phyloP scores from a whole-genome alignment of 2,888 invertebrate genomes.

The Micoletzkya japonica region DNA sequence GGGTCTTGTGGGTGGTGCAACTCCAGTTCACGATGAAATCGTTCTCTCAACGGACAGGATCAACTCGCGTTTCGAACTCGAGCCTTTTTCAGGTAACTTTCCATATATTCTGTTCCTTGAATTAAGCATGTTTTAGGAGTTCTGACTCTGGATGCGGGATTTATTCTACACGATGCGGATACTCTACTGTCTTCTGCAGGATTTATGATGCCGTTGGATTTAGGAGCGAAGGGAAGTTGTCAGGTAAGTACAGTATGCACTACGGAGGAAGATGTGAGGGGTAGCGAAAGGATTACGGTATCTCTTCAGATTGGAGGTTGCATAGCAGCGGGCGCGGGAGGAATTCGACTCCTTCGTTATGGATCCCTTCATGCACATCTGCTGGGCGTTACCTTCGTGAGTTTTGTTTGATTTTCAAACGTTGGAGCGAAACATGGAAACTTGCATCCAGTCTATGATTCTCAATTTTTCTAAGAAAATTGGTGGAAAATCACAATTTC shows the following conservation, averaged over 20 bases:
- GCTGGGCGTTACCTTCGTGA: conserved; percentile 53
- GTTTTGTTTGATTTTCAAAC: too few species aligned
- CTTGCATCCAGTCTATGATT: too few species aligned
- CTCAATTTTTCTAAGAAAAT: too few species aligned
- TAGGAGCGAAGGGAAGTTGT: conserved; percentile 79
- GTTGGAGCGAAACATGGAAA: too few species aligned
- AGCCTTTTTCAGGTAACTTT: conserved; percentile 33
- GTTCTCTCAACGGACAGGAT: conserved; percentile 82
- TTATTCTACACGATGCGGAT: conserved; percentile 84
- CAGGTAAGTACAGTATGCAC: too few species aligned
- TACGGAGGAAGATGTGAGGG: too few species aligned
- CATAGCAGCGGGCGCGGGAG: conserved; percentile 93
- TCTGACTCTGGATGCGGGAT: conserved; percentile 82
- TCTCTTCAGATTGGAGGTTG: conserved; percentile 93
- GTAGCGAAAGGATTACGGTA: too few species aligned
- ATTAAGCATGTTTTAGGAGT: conserved; percentile 44
- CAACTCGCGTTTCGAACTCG: conserved; percentile 81
- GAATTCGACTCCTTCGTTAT: conserved; percentile 87
- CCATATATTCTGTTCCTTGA: too few species aligned
- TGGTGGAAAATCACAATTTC: too few species aligned
- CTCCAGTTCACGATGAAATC: conserved; percentile 95
- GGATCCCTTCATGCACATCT: conserved; percentile 73
- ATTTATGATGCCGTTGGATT: conserved; percentile 89
- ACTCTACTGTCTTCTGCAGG: conserved; percentile 75
- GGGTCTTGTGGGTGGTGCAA: conserved; percentile 91